A percentile compares a stretch with the other conserved stretches of the same genome.
Conservation (phyloP, 2,888 invertebrate genomes). For the Luperina nickerlii region DNA sequence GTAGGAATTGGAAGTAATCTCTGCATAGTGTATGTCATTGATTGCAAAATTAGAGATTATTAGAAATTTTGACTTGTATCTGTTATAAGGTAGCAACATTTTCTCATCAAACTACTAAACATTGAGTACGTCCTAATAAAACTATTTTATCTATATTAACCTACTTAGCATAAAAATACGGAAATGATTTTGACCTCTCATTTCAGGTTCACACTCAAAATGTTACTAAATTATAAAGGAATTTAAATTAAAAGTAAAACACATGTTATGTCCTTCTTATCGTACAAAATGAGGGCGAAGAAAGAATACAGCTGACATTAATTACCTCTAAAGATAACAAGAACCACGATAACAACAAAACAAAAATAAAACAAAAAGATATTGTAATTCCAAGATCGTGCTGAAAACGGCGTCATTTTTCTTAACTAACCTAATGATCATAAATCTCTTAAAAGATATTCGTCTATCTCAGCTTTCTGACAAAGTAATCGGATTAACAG, state of each 20-base stretch:
- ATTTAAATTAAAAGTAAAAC: conserved; percentile 11
- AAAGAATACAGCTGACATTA: conserved; percentile 47
- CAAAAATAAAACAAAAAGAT: conserved; percentile 30
- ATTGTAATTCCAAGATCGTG: conserved; percentile 26
- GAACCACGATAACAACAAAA: conserved; percentile 28
- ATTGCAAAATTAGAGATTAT: too few species aligned
- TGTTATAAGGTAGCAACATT: too few species aligned
- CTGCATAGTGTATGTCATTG: too few species aligned
- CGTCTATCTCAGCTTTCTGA: conserved; percentile 25
- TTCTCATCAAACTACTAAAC: too few species aligned
- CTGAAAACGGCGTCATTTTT: conserved; percentile 47
- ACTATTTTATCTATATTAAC: neutral
- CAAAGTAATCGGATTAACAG: conserved; percentile 52
- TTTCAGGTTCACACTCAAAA: neutral
- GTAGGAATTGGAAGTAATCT: too few species aligned
- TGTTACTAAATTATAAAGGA: neutral
- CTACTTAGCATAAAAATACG: neutral
- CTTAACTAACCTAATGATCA: conserved; percentile 46
- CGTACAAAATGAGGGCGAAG: conserved; percentile 9
- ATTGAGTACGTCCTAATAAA: neutral
- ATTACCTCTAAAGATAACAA: conserved; percentile 47
- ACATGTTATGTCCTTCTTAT: conserved; percentile 3
- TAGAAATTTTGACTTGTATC: too few species aligned
- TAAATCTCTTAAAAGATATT: conserved; percentile 55
- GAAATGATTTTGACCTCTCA: neutral